Conservation (phyloP, 2,888 invertebrate genomes). For the Ophraella communa region DNA sequence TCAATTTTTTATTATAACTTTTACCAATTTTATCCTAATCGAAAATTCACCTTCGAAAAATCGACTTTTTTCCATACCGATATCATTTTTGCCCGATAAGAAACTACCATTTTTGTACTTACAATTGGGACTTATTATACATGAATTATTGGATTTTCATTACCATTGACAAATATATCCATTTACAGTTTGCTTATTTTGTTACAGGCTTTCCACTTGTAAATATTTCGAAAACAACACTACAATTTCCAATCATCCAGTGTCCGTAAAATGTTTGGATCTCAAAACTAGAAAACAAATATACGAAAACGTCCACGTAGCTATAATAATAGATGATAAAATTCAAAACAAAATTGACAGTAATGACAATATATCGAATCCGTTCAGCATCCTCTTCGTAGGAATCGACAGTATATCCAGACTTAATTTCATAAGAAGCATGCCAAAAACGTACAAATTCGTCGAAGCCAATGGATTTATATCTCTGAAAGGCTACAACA, state of each 20-base stretch:
- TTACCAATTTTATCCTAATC: too few relatives aligned
- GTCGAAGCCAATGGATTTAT: slow-evolving; percentile 64
- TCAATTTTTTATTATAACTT: too few relatives aligned
- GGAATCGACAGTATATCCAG: slow-evolving; percentile 88
- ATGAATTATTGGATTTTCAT: too few relatives aligned
- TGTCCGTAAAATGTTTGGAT: slow-evolving; percentile 63
- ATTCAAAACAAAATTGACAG: slow-evolving; percentile 40
- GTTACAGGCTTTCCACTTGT: slow-evolving; percentile 61
- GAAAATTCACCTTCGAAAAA: too few relatives aligned
- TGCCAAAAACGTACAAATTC: slow-evolving; percentile 72
- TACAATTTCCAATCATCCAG: slow-evolving; percentile 59
- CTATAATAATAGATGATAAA: slow-evolving; percentile 50
- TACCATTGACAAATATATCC: too few relatives aligned
- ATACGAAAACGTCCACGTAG: slow-evolving; percentile 66
- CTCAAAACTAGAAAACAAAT: slow-evolving; percentile 45
- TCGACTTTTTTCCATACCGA: too few relatives aligned
- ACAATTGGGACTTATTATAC: too few relatives aligned
- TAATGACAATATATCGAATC: slow-evolving; percentile 46
- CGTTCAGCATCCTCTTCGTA: slow-evolving; percentile 75
- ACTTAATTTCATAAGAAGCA: slow-evolving; percentile 76
- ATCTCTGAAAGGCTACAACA: slow-evolving; percentile 57
- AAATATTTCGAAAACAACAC: slow-evolving; percentile 57
- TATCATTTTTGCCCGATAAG: too few relatives aligned
- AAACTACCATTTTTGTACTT: too few relatives aligned
- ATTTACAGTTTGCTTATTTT: not conserved